Evolutionary conservation across 2,888 invertebrate genomes (phyloP), one percentile per base, ranked within the genome.

Genomic region (Himalopsyche anomala): DNA sequence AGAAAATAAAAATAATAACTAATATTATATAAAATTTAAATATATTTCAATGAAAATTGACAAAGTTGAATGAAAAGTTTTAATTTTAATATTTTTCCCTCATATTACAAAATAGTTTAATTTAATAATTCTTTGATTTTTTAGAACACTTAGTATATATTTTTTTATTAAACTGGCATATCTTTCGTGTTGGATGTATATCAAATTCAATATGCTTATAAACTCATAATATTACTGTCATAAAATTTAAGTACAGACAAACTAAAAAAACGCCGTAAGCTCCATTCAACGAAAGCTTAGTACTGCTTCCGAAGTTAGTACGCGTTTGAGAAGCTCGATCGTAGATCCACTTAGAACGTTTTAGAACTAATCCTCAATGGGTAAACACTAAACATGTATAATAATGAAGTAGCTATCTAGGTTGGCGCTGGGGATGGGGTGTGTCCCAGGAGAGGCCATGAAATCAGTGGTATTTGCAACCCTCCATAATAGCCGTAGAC

Each of bases 391-490:
- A 51, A 54, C 62, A 55, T 62, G 83, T 80, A 87, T 80, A 86
- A 83, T 83, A 80, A 38, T 92, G 90, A 92, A 92, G 92, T 92
- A 91, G 28, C 19, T 62, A 19, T 62, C 62, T 62, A 62, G 62
- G 11, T 56, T 62, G 91, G 91, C 92, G 92, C 90, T 91, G 91
- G 91, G 92, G 92, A 90, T 91, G 91, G 88, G 92, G 92, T 92
- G 91, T 91, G 91, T 94, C 94, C 93, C 92, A 90, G 91, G 94
- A 92, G 93, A 93, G 92, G 92, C 92, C 92, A 93, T 93, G 93
- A 93, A 94, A 93, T 94, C 95, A 94, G 93, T 95, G 95, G 94
- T 95, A 95, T 95, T 95, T 95, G 94, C 94, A 94, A 92, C 87
- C 88, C 88, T 87, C 88, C 86, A 88, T 88, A 87, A 88, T 88